Conservation (phyloP, 2,113 vertebrate species). For the Phylloscopus trochilus region DNA sequence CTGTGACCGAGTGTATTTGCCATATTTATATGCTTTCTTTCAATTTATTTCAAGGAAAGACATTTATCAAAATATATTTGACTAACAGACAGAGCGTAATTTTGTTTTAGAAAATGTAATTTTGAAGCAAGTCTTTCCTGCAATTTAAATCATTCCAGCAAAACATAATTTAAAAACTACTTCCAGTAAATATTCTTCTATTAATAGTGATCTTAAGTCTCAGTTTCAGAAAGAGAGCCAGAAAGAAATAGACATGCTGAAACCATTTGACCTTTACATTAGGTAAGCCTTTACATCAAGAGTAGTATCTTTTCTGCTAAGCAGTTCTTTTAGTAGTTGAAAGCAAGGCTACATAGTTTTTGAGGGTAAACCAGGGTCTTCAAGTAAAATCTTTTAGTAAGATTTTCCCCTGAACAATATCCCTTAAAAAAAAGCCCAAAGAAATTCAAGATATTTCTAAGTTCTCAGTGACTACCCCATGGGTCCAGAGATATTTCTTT, state of each 20-base stretch:
- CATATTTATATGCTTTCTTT: background rate
- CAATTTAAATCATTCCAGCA: background rate
- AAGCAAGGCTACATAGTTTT: background rate
- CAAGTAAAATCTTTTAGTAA: background rate
- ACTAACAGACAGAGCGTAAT: background rate
- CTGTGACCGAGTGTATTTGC: background rate
- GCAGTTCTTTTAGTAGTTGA: background rate
- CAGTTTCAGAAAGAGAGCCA: background rate
- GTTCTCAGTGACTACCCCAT: background rate
- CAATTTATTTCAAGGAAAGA: background rate
- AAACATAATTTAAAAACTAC: background rate
- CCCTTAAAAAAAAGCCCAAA: background rate
- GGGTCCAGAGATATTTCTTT: background rate
- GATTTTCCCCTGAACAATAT: background rate
- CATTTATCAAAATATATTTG: background rate
- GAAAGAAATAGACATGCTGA: background rate
- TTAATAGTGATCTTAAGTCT: background rate
- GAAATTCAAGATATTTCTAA: background rate
- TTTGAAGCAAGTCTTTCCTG: background rate
- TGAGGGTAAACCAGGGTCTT: background rate
- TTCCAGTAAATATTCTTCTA: background rate
- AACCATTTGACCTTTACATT: background rate
- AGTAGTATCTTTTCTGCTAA: background rate
- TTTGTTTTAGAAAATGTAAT: background rate
- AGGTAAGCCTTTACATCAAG: background rate